These are phyloP conservation scores for Podarcis siculus DNA, from an alignment of 2,797 vertebrate species.

Conservation along the genomic window DNA sequence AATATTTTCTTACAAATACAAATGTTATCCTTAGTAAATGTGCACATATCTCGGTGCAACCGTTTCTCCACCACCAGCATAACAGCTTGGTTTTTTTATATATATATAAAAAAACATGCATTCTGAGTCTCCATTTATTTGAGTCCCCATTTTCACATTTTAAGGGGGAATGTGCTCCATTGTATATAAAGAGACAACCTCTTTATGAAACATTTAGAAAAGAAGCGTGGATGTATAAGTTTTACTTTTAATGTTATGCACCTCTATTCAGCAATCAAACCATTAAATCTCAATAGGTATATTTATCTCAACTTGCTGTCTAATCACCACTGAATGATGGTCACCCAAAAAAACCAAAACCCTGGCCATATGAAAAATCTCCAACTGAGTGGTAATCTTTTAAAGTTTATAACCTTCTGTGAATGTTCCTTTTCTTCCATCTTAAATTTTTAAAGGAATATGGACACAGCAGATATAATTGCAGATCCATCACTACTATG, in stretches of 20 bases:
- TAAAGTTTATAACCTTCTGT: neutral
- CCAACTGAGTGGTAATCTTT: neutral
- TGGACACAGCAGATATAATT: neutral
- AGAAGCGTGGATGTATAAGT: neutral
- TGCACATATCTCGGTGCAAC: slow-evolving; percentile 4
- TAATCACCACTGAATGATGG: slow-evolving; percentile 6
- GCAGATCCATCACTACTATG: slow-evolving; percentile 6
- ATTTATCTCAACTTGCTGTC: neutral
- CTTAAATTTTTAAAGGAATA: neutral
- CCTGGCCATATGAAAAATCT: neutral
- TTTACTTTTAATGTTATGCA: slow-evolving; percentile 11
- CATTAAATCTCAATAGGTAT: slow-evolving; percentile 6
- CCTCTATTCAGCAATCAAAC: neutral
- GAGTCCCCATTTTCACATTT: neutral
- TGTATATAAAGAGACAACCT: neutral
- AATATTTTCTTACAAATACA: slow-evolving; percentile 5
- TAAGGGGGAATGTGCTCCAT: neutral
- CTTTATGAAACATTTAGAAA: neutral
- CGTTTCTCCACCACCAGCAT: slow-evolving; percentile 22
- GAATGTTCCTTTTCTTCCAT: neutral
- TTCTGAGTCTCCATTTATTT: neutral
- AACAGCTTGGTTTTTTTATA: neutral
- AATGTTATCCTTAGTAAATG: slow-evolving; percentile 28
- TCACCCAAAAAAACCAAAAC: neutral
- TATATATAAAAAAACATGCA: neutral